Base-by-base conservation (phyloP, 2,797 vertebrate species). In the Helostoma temminkii region DNA sequence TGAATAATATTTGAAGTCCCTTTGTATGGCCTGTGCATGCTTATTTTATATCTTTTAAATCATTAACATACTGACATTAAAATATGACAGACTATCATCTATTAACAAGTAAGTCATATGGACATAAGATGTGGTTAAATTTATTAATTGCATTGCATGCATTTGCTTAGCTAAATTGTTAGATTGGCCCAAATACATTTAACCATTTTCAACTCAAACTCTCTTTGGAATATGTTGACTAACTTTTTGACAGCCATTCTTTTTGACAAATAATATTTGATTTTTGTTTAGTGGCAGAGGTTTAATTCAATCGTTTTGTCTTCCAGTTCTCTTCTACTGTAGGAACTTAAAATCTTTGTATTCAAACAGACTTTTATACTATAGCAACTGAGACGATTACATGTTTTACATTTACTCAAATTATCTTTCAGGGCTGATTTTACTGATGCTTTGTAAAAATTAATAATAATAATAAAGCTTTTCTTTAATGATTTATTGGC, bases 301-400 rank as follows among this genome's bases (percentile, higher is more conserved):
- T 67, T 82, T 73, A 59, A 41, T 66, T 74, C 9, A 66, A 76
- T 82, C 63, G 74, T 62, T 85, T 86, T 91, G 62, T 82, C 82
- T 80, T 84, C 66, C 78, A 47, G 79, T 73, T 83, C 56, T 86
- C 82, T 80, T 85, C 59, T 78, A 88, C 50, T 57, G 53, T 78
- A 74, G 68, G 79, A 89, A 88, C 86, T 78, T 82, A 66, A 69
- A 63, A 82, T 75, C 75, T 94, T 93, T 93, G 80, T 92, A 93
- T 68, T 45, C 62, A 84, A 87, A 86, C 73, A 73, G 34, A 86
- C 55, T 91, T 92, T 92, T 93, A 56, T 93, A 92, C 73, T 61
- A 32, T 54, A 69, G 71, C 76, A 65, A 81, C 25, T 72, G 53
- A 84, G 70, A 74, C 26, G 58, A 76, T 71, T 67, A 77, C 28